A percentile compares a stretch with the other conserved stretches of the same genome.
phyloP scores from a whole-genome alignment of 2,113 vertebrate genomes.

The Lampris incognitus region DNA sequence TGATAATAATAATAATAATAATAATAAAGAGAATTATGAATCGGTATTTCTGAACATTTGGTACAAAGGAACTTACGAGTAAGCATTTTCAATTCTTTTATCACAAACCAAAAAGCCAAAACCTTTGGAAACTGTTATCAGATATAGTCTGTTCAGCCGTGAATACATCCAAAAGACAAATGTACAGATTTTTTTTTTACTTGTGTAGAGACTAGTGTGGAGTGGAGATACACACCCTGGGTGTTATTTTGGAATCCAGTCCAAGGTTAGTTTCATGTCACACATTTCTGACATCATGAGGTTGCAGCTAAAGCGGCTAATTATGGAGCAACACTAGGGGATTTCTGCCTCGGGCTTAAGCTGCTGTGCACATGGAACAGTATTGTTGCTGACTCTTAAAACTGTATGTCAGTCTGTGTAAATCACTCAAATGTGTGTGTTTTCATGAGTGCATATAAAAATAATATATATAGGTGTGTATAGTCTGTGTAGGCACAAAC shows the following conservation, averaged over 20 bases:
- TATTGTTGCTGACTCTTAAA: slow-evolving; percentile 73
- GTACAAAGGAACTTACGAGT: too few species aligned
- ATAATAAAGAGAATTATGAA: too few species aligned
- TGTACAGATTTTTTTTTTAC: slow-evolving; percentile 26
- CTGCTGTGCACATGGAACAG: slow-evolving; percentile 51
- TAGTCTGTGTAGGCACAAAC: slow-evolving; percentile 4
- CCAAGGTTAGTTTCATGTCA: slow-evolving; percentile 76
- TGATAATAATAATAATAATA: too few species aligned
- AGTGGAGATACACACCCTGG: slow-evolving; percentile 37
- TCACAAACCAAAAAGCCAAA: too few species aligned
- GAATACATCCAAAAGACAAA: slow-evolving; percentile 8
- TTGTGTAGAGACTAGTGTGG: slow-evolving; percentile 42
- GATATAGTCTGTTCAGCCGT: neutral
- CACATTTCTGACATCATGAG: slow-evolving; percentile 63
- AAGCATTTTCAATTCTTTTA: too few species aligned
- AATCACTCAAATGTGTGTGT: slow-evolving; percentile 41
- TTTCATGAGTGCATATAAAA: slow-evolving; percentile 28
- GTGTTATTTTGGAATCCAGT: slow-evolving; percentile 64
- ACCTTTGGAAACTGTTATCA: too few species aligned
- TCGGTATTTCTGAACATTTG: too few species aligned
- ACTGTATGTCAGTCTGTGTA: slow-evolving; percentile 56
- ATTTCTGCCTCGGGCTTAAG: slow-evolving; percentile 67
- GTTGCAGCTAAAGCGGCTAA: slow-evolving; percentile 71
- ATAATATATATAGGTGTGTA: slow-evolving; percentile 24
- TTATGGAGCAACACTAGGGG: slow-evolving; percentile 71